Evolutionary conservation across 2,888 invertebrate genomes (phyloP), one percentile per base, ranked within the genome.

Genomic region (Synanthedon tipuliformis): DNA sequence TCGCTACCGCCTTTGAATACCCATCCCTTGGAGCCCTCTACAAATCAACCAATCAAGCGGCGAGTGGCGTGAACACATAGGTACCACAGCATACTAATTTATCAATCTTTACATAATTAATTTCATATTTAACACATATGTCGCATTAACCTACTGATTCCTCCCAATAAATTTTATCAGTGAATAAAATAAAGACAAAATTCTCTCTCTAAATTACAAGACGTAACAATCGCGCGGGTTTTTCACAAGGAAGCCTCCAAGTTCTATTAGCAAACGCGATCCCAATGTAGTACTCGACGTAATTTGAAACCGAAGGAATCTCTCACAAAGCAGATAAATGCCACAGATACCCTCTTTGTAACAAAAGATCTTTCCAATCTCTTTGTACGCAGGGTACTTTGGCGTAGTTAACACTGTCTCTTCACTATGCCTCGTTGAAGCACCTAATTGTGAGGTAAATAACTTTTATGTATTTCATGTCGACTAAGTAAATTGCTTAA

Each of bases 261-360:
- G 45, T 45, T 45, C 45, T 45, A 45, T 45, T 45, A 45, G 45
- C 45, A 45, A 45, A 45, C 45, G 45, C 15, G 45, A 15, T 45
- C 45, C 45, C 45, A 45, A 45, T 45, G 45, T 45, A 45, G n/a
- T 45, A 45, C 45, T 45, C 45, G 45, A 51, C 52, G 63, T 66
- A 60, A 68, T 67, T 64, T 65, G 61, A 65, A 62, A 64, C 60
- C 57, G 54, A 59, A 59, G 60, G 60, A 66, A 63, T 62, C 62
- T 62, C 61, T 65, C 53, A 66, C 70, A 68, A 71, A 71, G 69
- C 66, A 68, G 65, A 71, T 71, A 70, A 69, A 73, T 71, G 66
- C 68, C 68, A 58, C 61, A 64, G 63, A 73, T 66, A 65, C 61
- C 61, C 60, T 58, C 68, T 73, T 73, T 73, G 70, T 69, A 61